A percentile compares a stretch with the other conserved stretches of the same genome.
Evolutionary conservation across 2,113 vertebrate genomes (phyloP).

Genomic region (Macquaria australasica): DNA sequence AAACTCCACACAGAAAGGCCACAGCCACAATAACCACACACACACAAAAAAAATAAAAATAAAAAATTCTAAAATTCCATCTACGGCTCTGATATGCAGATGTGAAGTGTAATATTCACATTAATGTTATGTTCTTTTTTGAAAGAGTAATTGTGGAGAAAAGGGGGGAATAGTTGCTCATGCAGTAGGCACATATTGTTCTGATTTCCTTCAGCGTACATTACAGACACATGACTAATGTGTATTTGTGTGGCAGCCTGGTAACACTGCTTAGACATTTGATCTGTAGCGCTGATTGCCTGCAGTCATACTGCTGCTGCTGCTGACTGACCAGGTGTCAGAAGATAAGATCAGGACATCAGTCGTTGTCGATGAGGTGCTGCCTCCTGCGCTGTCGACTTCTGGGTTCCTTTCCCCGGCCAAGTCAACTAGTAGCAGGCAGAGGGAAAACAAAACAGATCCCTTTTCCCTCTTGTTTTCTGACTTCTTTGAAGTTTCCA

Average conservation of each 20-base stretch:
- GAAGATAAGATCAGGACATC: conserved; percentile 56
- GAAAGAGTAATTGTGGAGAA: background rate
- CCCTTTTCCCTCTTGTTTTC: conserved; percentile 42
- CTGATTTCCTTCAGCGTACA: conserved; percentile 24
- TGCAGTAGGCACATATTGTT: conserved; percentile 40
- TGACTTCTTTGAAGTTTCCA: conserved; percentile 78
- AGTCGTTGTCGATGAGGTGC: conserved; percentile 37
- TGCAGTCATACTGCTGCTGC: conserved; percentile 14
- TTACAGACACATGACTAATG: conserved; percentile 37
- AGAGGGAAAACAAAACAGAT: conserved; percentile 66
- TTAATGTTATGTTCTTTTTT: background rate
- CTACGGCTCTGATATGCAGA: too few species aligned
- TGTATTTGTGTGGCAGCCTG: conserved; percentile 15
- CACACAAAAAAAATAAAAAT: too few species aligned
- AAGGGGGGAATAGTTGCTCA: background rate
- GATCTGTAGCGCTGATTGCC: conserved; percentile 40
- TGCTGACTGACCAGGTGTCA: conserved; percentile 57
- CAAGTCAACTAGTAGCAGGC: conserved; percentile 71
- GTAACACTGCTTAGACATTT: conserved; percentile 32
- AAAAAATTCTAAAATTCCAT: too few species aligned
- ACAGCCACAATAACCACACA: too few species aligned
- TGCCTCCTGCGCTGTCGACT: conserved; percentile 37
- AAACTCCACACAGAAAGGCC: too few species aligned
- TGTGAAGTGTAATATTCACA: background rate
- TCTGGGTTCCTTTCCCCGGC: conserved; percentile 53